Evolutionary conservation across 1,140 invertebrate species (phyloP).

Genomic region (Globodera rostochiensis): DNA sequence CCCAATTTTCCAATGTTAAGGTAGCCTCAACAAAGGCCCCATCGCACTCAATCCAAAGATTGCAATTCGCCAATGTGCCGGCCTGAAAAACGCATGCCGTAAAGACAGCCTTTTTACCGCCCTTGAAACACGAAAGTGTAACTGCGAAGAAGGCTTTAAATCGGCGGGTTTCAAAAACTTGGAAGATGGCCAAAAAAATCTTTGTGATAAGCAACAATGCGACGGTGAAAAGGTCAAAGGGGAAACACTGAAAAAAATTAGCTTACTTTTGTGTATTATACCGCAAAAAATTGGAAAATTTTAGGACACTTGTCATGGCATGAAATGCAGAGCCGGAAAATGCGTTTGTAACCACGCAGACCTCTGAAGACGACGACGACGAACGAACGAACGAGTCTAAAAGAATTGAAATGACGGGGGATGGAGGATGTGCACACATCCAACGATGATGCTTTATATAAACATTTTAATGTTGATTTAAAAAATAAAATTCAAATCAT

Average conservation of each 20-base stretch:
- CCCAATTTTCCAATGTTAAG: not conserved
- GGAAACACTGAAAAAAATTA: not conserved
- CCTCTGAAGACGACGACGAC: not conserved
- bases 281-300: too few species aligned
- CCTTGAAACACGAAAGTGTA: not conserved
- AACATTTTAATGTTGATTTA: too few species aligned
- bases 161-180: not conserved
- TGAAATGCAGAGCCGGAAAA: not conserved
- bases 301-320: not conserved
- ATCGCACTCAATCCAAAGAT: not conserved
- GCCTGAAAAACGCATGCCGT: not conserved
- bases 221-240: not conserved
- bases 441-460: too few species aligned
- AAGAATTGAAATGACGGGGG: too few species aligned
- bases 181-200: not conserved
- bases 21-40: not conserved
- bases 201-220: not conserved
- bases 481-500: too few species aligned
- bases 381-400: too few species aligned
- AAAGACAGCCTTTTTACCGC: not conserved
- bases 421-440: too few species aligned
- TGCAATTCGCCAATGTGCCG: not conserved
- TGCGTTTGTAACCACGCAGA: not conserved
- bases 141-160: not conserved
- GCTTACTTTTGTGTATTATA: not conserved